phyloP scores from a whole-genome alignment of 2,113 vertebrate genomes.

The Gavialis gangeticus region DNA sequence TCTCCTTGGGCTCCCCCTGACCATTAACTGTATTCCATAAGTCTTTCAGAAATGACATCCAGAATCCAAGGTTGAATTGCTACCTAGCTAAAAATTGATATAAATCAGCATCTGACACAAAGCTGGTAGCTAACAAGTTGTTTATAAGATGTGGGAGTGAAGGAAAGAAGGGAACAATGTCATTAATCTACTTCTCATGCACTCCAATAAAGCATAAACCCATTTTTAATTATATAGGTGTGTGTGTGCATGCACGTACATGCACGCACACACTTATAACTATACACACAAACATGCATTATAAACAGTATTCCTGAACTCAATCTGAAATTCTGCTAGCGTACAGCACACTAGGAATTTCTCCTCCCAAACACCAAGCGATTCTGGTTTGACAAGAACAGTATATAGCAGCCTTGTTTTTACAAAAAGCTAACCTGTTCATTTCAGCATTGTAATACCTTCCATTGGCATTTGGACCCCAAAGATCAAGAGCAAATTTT shows the following conservation, averaged over 20 bases:
- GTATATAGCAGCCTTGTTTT: too few species aligned
- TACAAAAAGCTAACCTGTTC: too few species aligned
- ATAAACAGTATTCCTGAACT: background rate
- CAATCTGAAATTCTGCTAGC: background rate
- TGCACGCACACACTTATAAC: too few species aligned
- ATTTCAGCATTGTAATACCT: too few species aligned
- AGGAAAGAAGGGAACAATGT: background rate
- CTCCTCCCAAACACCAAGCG: background rate
- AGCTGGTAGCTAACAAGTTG: background rate
- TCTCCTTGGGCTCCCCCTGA: background rate
- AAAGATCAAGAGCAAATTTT: background rate
- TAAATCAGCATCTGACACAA: background rate
- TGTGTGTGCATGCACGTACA: too few species aligned
- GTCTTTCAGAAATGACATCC: background rate
- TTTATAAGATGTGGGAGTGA: background rate
- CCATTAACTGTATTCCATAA: background rate
- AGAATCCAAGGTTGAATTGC: constrained; percentile 2
- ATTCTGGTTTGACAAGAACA: background rate
- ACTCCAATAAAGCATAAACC: too few species aligned
- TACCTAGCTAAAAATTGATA: background rate
- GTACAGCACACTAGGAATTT: background rate
- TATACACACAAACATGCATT: too few species aligned
- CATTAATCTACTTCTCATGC: too few species aligned
- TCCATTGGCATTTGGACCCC: background rate
- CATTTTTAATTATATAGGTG: too few species aligned